Percentiles rank a stretch among this genome's conserved stretches.
Evolutionary conservation across 2,888 invertebrate species (phyloP).

Genomic region (Acanthopleura granulata): DNA sequence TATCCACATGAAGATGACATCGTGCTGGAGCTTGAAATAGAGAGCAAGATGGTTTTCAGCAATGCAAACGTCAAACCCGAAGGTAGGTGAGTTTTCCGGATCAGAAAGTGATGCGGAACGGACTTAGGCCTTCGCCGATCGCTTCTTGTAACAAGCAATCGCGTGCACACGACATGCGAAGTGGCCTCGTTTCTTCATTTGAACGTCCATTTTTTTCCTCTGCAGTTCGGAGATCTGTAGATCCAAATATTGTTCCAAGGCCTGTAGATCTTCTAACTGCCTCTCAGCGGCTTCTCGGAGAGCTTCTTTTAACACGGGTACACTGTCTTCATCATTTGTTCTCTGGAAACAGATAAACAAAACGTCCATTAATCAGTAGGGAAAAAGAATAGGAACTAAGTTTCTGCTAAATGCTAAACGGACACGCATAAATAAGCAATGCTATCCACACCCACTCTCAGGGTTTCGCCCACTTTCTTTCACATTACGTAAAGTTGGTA

Average conservation of each 20-base stretch:
- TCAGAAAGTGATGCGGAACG: background rate
- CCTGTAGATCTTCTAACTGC: constrained; percentile 10
- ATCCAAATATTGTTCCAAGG: constrained; percentile 8
- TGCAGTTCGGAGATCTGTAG: constrained; percentile 2
- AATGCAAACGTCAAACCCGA: no score
- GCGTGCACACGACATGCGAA: constrained; percentile 12
- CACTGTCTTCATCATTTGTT: background rate
- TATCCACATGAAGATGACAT: no score
- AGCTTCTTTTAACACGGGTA: constrained; percentile 13
- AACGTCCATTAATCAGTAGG: background rate
- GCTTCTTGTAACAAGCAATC: constrained; percentile 12
- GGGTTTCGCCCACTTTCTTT: no score
- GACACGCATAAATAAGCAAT: no score
- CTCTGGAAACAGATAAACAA: background rate
- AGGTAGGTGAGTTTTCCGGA: background rate
- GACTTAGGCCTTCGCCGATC: constrained; percentile 3
- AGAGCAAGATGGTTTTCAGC: no score
- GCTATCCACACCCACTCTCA: no score
- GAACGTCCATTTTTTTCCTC: constrained; percentile 16
- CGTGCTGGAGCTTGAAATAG: no score
- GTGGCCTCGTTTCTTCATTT: constrained; percentile 12
- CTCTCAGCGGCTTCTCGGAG: background rate
- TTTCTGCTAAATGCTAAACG: no score
- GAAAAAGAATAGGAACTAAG: no score
- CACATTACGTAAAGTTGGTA: no score